Evolutionary conservation across 2,797 vertebrate genomes (phyloP), one percentile per base, ranked within the genome.

Genomic region (Xenentodon cancila): DNA sequence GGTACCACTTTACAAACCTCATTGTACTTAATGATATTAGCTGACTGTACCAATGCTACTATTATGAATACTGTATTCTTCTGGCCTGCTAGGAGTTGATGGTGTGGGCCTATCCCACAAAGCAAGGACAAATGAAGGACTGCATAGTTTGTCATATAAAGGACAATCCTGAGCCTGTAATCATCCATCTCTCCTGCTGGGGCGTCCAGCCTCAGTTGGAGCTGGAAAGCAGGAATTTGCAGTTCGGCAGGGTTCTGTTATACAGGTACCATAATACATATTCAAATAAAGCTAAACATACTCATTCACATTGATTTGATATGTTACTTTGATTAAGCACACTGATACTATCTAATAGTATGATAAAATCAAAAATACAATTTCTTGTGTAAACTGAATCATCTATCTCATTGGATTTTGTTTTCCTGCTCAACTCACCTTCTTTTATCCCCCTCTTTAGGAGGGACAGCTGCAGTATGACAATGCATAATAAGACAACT

Each of bases 71-170:
- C 61, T 30, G 54, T 71, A n/a, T n/a, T n/a, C n/a, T n/a, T 6
- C 43, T 42, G 37, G 7, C 8, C 37, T 44, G 54, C 16, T 63
- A 99, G 97, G 77, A 88, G 40, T 81, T 99, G 85, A 92, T 48
- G 0, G 16, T 97, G 17, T 97, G 95, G 95, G 96, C 96, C 0
- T 98, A 95, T 59, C 95, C 96, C 18, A 96, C 94, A 5, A 88
- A 89, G 19, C 52, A 73, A 0, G 95, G 93, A 3, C 54, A 92
- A n/a, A 54, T 95, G 21, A 92, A 95, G 57, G 95, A 97, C 86
- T 91, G 61, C 18, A 58, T 96, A 0, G 51, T 97, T 56, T 96
- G 96, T 73, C 88, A 85, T 16, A 80, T 97, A 56, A 95, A 92
- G 53, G 92, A 95, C n/a, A 99, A 96, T 83, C 94, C 94, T 0